Base-by-base conservation (phyloP, 2,797 vertebrate species). In the Pygocentrus nattereri region DNA sequence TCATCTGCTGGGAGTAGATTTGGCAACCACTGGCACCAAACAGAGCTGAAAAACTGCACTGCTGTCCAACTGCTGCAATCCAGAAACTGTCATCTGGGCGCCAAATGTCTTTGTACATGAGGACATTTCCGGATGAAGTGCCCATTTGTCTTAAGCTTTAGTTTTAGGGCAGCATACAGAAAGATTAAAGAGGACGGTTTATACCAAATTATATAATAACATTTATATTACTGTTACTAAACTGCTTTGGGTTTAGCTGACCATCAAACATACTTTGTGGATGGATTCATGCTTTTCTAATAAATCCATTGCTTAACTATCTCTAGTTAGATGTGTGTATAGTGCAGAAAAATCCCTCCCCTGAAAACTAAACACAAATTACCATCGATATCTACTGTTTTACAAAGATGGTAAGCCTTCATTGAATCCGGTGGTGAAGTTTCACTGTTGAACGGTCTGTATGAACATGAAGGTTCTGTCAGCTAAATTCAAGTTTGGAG, bases 1-100 rank as follows among this genome's bases (percentile, higher is more conserved):
- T 56, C 64, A 81, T 78, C 62, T 74, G 62, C 62, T 38, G 16
- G 18, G 54, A 69, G 68, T 38, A 54, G 58, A 76, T 47, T 49
- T 59, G 67, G 79, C 54, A 74, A 59, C 19, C n/a, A 2, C 71
- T 58, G 58, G 49, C 19, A 79, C 27, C 10, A 18, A 76, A 79
- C 49, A 49, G 25, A 84, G 49, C 6, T 30, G 7, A 75, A 30
- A 74, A 30, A 77, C 69, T 44, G 38, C 67, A 5, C 21, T 73
- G 38, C 71, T 74, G 59, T 5, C 23, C 1, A 23, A 59, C 2
- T 38, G 59, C 44, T 74, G 54, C 23, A 2, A 54, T 49, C 62
- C 5, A 49, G 19, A 76, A 19, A 58, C 21, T 44, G 19, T 31
- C n/a, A 49, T 69, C 67, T 70, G 27, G 3, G 79, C 13, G 64